Base-by-base conservation (phyloP, 2,113 vertebrate species). In the Motacilla alba region DNA sequence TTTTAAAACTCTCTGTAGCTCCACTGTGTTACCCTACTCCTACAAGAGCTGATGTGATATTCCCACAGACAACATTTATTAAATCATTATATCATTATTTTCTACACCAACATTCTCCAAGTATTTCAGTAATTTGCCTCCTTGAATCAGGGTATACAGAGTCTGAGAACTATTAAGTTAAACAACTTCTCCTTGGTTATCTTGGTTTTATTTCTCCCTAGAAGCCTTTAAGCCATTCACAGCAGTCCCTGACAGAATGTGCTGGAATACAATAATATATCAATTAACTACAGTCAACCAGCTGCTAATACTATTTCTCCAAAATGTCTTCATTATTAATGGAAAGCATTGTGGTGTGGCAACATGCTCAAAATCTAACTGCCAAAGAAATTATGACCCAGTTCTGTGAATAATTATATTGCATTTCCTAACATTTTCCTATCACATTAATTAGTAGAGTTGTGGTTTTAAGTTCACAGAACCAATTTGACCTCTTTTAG, bases 241-340 rank as follows among this genome's bases (percentile, higher is more conserved):
- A 96, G 94, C 22, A 35, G 72, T 85, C 47, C 62, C 88, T 94
- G 94, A 95, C 79, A 95, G 95, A 98, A 97, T 94, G 95, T 96
- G 96, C 89, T 93, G 83, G 87, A 97, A 97, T 94, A 97, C 82
- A 96, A 72, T 95, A 97, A 94, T 86, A 87, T 59, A 66, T 95
- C 97, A 97, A 97, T 97, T 97, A 98, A 97, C 94, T 94, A 94
- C 56, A 97, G 82, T 78, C 94, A 96, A 96, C 83, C 72, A 95
- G 90, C 88, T 97, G 88, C 94, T 98, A 97, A 95, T 96, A 97
- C 82, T 83, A 69, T 94, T 94, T 96, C 89, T 95, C 83, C 4
- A 95, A 77, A 95, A 97, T 49, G 72, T 96, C 95, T 97, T 96
- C 92, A 96, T 97, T 96, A 97, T 96, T 97, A 95, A 96, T 93